A percentile compares a stretch with the other conserved stretches of the same genome.
Conservation (phyloP, 30 jellyfish, hydroid and myxozoan species). For the Euphysa ruthae region DNA sequence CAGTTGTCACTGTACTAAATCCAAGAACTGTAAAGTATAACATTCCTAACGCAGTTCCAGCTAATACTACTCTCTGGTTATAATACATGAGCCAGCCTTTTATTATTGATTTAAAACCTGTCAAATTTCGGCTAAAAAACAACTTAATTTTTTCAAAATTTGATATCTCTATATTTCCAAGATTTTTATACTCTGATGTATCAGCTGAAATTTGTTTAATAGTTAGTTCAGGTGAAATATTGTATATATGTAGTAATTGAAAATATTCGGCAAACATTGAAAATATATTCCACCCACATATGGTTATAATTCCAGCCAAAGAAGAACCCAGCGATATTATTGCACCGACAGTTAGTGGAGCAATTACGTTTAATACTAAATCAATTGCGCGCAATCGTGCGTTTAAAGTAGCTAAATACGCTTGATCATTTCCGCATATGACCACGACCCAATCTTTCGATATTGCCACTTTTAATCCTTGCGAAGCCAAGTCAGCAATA, state of each 20-base stretch:
- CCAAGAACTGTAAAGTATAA: slow-evolving; percentile 84
- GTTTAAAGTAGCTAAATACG: slow-evolving; percentile 57
- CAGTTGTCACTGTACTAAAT: slow-evolving; percentile 86
- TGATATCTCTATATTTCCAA: too few species aligned
- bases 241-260: slow-evolving; percentile 58
- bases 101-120: background rate
- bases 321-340: slow-evolving; percentile 68
- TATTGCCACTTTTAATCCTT: slow-evolving; percentile 70
- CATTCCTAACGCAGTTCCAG: slow-evolving; percentile 74
- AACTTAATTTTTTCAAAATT: too few species aligned
- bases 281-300: slow-evolving; percentile 75
- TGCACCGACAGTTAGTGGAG: slow-evolving; percentile 92
- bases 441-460: slow-evolving; percentile 94
- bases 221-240: slow-evolving; percentile 69
- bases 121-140: too few species aligned
- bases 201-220: slow-evolving; percentile 8
- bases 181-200: background rate
- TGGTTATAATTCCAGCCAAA: slow-evolving; percentile 69
- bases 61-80: slow-evolving; percentile 71
- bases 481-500: slow-evolving; percentile 65
- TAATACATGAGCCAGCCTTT: slow-evolving; percentile 74
- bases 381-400: slow-evolving; percentile 86
- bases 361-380: slow-evolving; percentile 75
- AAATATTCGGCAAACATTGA: slow-evolving; percentile 73
- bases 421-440: slow-evolving; percentile 49